Conservation (phyloP, 2,888 invertebrate species). For the Agrotis clavis region DNA sequence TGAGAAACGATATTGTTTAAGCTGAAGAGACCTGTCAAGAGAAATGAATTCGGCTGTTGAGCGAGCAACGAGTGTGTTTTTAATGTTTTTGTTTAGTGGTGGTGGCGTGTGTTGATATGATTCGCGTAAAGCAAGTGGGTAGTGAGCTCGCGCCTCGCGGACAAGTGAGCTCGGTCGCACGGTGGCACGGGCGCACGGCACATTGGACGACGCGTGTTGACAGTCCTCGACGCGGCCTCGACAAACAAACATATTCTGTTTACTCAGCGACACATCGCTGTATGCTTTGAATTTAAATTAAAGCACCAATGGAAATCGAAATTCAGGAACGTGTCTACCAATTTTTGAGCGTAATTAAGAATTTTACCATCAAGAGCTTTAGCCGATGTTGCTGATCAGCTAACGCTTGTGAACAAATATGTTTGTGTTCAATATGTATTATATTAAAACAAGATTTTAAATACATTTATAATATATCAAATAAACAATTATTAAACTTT, state of each 20-base stretch:
- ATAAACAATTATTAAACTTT: slow-evolving; percentile 47
- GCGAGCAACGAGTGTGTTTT: slow-evolving; percentile 22
- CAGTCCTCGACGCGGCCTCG: slow-evolving; percentile 76
- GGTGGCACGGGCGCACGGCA: slow-evolving; percentile 51
- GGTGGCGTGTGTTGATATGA: slow-evolving; percentile 47
- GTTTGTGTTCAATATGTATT: slow-evolving; percentile 1
- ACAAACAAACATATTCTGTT: slow-evolving; percentile 85
- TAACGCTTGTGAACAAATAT: slow-evolving; percentile 20
- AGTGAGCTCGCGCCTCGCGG: slow-evolving; percentile 60
- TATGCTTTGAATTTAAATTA: slow-evolving; percentile 87
- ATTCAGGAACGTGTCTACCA: slow-evolving; percentile 75
- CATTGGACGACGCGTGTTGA: slow-evolving; percentile 76
- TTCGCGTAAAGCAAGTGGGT: slow-evolving; percentile 54
- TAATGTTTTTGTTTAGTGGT: slow-evolving; percentile 44
- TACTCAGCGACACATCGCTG: slow-evolving; percentile 85
- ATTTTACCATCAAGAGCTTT: slow-evolving; percentile 45
- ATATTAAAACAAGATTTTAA: slow-evolving; percentile 11
- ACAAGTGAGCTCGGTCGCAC: slow-evolving; percentile 59
- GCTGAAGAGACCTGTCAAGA: slow-evolving; percentile 30
- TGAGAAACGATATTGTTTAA: slow-evolving; percentile 40
- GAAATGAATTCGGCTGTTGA: slow-evolving; percentile 27
- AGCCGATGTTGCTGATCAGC: slow-evolving; percentile 24
- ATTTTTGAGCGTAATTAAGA: slow-evolving; percentile 75
- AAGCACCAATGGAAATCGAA: slow-evolving; percentile 81
- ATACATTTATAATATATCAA: slow-evolving; percentile 4